These are phyloP conservation scores for Siphamia tubifer DNA, from an alignment of 2,113 vertebrate genomes.

Conservation along the genomic window DNA sequence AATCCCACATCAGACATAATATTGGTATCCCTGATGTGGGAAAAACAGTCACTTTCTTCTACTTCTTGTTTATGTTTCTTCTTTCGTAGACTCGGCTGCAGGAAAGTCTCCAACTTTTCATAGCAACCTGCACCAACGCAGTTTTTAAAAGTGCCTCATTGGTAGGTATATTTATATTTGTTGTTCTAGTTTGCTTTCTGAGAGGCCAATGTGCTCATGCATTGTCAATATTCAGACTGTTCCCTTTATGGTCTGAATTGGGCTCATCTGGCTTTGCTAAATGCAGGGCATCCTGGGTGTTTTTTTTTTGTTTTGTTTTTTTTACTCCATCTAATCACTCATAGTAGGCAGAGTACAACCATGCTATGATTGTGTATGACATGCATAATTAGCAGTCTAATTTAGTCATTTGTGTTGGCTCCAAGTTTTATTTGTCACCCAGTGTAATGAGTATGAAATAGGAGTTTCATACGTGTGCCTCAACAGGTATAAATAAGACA, in stretches of 20 bases:
- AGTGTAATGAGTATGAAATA: neutral
- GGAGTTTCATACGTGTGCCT: no score
- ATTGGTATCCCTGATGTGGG: no score
- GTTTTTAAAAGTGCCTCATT: conserved; percentile 65
- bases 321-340: neutral
- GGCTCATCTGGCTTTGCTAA: neutral
- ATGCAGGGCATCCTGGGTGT: no score
- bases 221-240: neutral
- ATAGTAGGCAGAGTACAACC: neutral
- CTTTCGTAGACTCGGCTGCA: conserved; percentile 65
- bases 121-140: conserved; percentile 63
- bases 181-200: neutral
- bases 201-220: neutral
- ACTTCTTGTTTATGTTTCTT: neutral
- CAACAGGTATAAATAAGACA: neutral
- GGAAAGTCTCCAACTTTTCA: conserved; percentile 76
- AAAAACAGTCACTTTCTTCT: neutral
- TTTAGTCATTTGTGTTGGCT: conserved; percentile 11
- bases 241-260: neutral
- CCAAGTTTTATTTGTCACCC: neutral
- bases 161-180: conserved; percentile 53
- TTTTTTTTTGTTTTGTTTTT: no score
- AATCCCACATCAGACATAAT: neutral
- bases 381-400: conserved; percentile 23
- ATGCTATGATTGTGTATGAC: conserved; percentile 29